A percentile compares a stretch with the other conserved stretches of the same genome.
These are phyloP conservation scores for Perca flavescens DNA, from an alignment of 2,113 vertebrate species.

Conservation along the genomic window DNA sequence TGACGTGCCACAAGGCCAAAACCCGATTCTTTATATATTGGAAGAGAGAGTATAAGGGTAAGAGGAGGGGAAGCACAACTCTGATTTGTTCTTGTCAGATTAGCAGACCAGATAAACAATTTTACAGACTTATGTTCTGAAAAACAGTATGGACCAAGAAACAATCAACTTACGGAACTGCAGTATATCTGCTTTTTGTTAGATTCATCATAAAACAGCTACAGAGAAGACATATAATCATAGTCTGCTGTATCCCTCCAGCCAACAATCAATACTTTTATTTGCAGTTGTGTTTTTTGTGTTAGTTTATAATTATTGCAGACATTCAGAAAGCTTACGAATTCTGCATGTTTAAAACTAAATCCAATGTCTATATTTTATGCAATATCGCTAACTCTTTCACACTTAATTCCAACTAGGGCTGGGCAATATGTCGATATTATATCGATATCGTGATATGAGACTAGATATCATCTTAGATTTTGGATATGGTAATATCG, in stretches of 20 bases:
- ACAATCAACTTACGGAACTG: not conserved
- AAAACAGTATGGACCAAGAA: not conserved
- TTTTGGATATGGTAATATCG: no score
- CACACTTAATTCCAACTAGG: not conserved
- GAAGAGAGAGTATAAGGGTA: not conserved
- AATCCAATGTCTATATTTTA: not conserved
- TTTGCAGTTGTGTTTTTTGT: not conserved
- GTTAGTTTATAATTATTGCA: not conserved
- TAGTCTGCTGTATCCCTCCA: slow-evolving; percentile 13
- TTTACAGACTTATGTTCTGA: not conserved
- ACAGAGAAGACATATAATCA: slow-evolving; percentile 18
- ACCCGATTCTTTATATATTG: slow-evolving; percentile 6
- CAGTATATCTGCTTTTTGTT: slow-evolving; percentile 29
- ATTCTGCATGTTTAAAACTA: not conserved
- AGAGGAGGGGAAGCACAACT: not conserved
- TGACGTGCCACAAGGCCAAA: slow-evolving; percentile 5
- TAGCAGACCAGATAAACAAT: not conserved
- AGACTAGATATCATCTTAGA: no score
- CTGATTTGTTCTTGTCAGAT: not conserved
- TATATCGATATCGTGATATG: no score
- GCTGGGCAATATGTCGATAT: no score
- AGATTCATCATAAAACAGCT: slow-evolving; percentile 36
- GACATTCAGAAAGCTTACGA: not conserved
- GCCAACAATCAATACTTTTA: slow-evolving; percentile 22
- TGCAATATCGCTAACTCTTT: not conserved